Evolutionary conservation across 2,888 invertebrate genomes (phyloP).

Genomic region (Liodrosophila aerea): DNA sequence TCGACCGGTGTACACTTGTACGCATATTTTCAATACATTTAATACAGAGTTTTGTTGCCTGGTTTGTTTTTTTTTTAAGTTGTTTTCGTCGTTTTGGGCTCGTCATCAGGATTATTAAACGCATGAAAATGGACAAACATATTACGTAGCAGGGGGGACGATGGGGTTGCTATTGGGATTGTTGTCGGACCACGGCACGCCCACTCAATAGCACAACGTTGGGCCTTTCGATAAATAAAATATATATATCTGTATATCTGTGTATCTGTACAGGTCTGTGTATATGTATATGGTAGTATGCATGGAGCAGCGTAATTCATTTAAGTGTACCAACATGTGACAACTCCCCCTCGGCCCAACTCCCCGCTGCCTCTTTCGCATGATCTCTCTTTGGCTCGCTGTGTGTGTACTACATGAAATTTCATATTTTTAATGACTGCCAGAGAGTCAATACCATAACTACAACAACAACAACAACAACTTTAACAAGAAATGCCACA

Average conservation of each 20-base stretch:
- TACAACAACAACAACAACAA: conserved; percentile 23
- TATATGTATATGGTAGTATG: too few species aligned
- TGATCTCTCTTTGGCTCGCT: conserved; percentile 1
- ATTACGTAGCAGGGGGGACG: conserved; percentile 18
- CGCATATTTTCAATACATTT: too few species aligned
- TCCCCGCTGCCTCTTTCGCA: not conserved
- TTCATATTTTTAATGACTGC: conserved; percentile 74
- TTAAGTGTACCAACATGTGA: conserved; percentile 41
- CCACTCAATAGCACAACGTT: not conserved
- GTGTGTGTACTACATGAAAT: conserved; percentile 53
- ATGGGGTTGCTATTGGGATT: not conserved
- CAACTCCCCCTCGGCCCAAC: conserved; percentile 4
- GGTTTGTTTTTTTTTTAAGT: not conserved
- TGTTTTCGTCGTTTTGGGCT: conserved; percentile 14
- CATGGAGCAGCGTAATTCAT: conserved; percentile 64
- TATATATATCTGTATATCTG: not conserved
- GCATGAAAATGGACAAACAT: conserved; percentile 41
- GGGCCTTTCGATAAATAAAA: too few species aligned
- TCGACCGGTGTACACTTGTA: too few species aligned
- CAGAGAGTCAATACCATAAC: conserved; percentile 45
- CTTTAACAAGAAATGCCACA: conserved; percentile 27
- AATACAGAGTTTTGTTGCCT: not conserved
- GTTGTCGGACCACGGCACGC: conserved; percentile 19
- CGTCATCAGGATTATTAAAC: conserved; percentile 49
- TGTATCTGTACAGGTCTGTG: too few species aligned